Evolutionary conservation across 2,113 vertebrate genomes (phyloP).

Genomic region (Junco hyemalis): DNA sequence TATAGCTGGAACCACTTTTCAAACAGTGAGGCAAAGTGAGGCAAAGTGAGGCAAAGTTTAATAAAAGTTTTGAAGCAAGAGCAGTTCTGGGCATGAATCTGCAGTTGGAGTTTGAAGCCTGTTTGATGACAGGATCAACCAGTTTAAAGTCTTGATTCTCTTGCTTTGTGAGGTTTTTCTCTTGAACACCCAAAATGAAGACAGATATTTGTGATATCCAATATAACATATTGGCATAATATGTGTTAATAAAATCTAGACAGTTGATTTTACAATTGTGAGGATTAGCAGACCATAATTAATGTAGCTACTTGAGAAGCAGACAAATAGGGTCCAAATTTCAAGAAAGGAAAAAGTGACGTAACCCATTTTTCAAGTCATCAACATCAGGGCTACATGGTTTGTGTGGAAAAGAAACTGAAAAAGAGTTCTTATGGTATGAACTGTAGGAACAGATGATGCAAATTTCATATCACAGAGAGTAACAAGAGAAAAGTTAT

Average conservation of each 20-base stretch:
- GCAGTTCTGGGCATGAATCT: background rate
- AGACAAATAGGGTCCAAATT: background rate
- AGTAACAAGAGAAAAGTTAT: background rate
- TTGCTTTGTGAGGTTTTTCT: background rate
- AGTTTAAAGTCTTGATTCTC: background rate
- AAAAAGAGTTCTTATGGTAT: background rate
- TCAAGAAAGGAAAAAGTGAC: background rate
- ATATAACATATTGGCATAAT: background rate
- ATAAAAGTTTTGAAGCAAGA: background rate
- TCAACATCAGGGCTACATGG: background rate
- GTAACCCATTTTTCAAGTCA: background rate
- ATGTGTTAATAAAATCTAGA: background rate
- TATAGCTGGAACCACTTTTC: background rate
- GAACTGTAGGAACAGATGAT: background rate
- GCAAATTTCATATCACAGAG: background rate
- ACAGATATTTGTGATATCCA: background rate
- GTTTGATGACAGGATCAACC: background rate
- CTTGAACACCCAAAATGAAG: background rate
- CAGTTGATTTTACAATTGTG: background rate
- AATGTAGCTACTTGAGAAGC: background rate
- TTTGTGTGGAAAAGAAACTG: background rate
- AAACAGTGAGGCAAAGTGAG: too few species aligned
- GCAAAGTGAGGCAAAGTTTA: background rate
- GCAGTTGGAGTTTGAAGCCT: background rate
- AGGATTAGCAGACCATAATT: background rate